Base-by-base conservation (phyloP, 2,113 vertebrate genomes). In the Terrapene triunguis region DNA sequence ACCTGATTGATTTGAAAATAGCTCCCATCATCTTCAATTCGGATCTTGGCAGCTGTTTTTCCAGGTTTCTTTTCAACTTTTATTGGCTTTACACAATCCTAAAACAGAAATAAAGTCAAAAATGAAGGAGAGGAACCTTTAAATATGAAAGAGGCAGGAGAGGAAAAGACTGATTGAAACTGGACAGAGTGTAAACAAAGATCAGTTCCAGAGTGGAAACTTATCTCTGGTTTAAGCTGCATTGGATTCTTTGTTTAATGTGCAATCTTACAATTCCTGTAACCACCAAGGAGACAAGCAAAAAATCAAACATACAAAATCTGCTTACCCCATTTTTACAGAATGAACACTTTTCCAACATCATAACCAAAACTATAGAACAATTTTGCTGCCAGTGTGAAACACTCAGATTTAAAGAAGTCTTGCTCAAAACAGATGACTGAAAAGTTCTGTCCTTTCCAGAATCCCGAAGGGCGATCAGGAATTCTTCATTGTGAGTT, bases 81-180 rank as follows among this genome's bases (percentile, higher is more conserved):
- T 2, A 99, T 95, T 22, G 99, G 99, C 95, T 99, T 99, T 96
- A 99, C 98, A 95, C 99, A 99, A 82, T 99, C 99, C 99, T 99
- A 47, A 2, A 88, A 44, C 38, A 78, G 90, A 93, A 95, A 84
- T 8, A 82, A 76, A 94, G n/a, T 32, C 47, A 1, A 0, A 11
- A 5, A 48, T 10, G 3, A 29, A 92, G 78, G 16, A 55, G 22
- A 44, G 13, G n/a, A 87, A 32, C 6, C 1, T 5, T 3, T 1
- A 10, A 35, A 13, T 2, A 3, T 13, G 8, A n/a, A 89, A 38
- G 42, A 69, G 4, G 5, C 2, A 44, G 16, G 27, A 72, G 6
- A 53, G 54, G 13, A 59, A 59, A 82, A 83, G 11, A 3, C 27
- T 8, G 13, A 44, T 0, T 84, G 35, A 13, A 80, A 80, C 38